These are phyloP conservation scores for Mamestra configurata DNA, from an alignment of 1,140 invertebrate species.

Conservation along the genomic window DNA sequence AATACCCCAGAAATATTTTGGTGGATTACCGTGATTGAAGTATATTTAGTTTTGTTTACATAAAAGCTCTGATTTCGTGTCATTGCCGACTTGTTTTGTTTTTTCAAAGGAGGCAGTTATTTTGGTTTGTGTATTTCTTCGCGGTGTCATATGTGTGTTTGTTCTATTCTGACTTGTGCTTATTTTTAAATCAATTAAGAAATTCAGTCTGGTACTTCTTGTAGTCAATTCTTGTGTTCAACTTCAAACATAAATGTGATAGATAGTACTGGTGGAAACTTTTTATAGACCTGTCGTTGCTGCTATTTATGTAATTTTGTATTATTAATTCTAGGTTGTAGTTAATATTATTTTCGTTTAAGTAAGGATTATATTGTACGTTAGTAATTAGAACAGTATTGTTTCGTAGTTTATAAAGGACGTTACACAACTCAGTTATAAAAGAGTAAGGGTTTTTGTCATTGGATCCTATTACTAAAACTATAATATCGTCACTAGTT, in stretches of 20 bases:
- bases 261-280: constrained; percentile 1
- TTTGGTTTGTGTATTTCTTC: neutral
- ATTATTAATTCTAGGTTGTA: constrained; percentile 8
- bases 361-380: neutral
- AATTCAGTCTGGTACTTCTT: neutral
- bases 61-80: neutral
- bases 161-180: neutral
- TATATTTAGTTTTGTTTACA: neutral
- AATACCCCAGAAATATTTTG: constrained; percentile 8
- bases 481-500: neutral
- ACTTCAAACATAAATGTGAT: constrained; percentile 1
- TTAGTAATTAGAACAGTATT: neutral
- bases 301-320: neutral
- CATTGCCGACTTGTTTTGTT: neutral
- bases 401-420: neutral
- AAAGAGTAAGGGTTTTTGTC: constrained; percentile 10
- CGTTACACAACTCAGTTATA: constrained; percentile 7
- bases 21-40: neutral
- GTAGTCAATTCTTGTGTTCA: constrained; percentile 12
- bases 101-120: constrained; percentile 1
- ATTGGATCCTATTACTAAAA: neutral
- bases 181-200: neutral
- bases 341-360: neutral
- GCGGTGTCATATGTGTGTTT: neutral
- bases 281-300: neutral